Conservation (phyloP, 2,797 vertebrate genomes). For the Alectoris magna region DNA sequence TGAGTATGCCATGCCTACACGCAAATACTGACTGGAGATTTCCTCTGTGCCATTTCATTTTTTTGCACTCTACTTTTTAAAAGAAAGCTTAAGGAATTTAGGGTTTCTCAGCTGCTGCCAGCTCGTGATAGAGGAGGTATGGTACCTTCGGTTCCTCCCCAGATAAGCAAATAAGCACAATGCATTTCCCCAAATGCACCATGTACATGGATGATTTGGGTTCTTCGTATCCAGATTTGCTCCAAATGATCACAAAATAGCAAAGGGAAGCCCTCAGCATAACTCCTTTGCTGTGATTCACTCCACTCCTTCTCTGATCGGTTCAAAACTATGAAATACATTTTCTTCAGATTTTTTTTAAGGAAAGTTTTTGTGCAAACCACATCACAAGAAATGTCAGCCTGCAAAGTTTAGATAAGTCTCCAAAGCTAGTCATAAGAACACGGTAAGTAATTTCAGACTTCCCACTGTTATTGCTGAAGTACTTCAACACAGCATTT, state of each 20-base stretch:
- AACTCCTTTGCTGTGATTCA: neutral
- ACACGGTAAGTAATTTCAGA: slow-evolving; percentile 9
- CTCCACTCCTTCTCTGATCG: neutral
- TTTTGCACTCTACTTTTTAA: neutral
- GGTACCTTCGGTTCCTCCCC: neutral
- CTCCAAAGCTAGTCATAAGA: neutral
- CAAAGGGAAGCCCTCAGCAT: neutral
- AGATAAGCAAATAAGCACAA: neutral
- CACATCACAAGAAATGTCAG: neutral
- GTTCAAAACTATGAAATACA: neutral
- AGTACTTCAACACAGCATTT: neutral
- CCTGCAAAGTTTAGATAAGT: slow-evolving; percentile 27
- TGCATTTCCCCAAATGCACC: neutral
- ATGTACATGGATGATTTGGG: neutral
- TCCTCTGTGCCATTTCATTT: neutral
- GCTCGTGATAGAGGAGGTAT: neutral
- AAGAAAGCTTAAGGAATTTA: neutral
- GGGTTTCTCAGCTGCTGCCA: neutral
- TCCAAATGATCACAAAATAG: neutral
- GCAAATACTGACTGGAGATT: neutral
- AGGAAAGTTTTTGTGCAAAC: neutral
- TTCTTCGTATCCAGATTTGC: neutral
- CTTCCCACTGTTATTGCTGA: neutral
- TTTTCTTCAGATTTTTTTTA: neutral
- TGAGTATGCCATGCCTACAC: neutral